Evolutionary conservation across 2,113 vertebrate genomes (phyloP).

Genomic region (Prionailurus bengalensis): DNA sequence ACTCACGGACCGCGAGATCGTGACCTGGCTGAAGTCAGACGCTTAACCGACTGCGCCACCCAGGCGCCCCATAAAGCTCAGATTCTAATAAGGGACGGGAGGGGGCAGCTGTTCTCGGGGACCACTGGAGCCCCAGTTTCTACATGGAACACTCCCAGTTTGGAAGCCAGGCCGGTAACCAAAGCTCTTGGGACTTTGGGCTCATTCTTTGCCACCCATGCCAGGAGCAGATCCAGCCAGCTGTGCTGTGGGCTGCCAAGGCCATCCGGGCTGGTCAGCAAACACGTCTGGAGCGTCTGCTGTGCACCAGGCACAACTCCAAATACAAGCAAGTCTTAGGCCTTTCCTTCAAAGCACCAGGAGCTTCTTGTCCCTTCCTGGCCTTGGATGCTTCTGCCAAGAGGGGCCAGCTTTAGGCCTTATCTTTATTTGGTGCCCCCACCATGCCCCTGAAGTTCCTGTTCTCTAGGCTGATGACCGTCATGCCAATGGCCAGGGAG

Average conservation of each 20-base stretch:
- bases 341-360: not conserved
- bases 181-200: not conserved
- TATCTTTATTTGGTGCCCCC: not conserved
- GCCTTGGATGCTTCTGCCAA: not conserved
- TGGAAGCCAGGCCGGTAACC: not conserved
- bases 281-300: not conserved
- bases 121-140: not conserved
- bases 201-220: not conserved
- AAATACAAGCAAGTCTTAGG: not conserved
- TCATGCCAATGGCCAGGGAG: conserved; percentile 85
- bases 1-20: too few relatives aligned
- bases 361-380: not conserved
- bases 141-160: not conserved
- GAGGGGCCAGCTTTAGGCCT: not conserved
- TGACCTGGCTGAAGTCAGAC: too few relatives aligned
- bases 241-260: not conserved
- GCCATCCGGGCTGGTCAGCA: not conserved
- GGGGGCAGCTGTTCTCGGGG: not conserved
- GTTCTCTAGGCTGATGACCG: conserved; percentile 75
- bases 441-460: not conserved
- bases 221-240: not conserved
- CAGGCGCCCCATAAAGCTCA: not conserved
- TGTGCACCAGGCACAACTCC: not conserved
- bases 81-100: not conserved
- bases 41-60: too few relatives aligned